Conservation (phyloP, 2,113 vertebrate species). For the Diglossa brunneiventris region DNA sequence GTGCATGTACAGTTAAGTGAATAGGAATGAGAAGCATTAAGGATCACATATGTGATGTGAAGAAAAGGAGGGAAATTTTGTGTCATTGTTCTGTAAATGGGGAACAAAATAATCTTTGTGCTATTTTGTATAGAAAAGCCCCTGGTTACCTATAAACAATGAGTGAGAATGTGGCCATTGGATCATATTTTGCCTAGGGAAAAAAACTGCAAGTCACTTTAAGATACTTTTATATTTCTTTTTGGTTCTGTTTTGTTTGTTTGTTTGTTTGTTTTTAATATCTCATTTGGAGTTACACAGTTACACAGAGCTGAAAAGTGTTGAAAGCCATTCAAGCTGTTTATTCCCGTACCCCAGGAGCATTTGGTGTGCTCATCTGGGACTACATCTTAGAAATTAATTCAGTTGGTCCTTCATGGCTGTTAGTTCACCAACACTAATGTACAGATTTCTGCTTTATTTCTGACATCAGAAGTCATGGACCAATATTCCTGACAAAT, state of each 20-base stretch:
- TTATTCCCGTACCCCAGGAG: not conserved
- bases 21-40: not conserved
- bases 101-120: not conserved
- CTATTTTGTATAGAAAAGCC: not conserved
- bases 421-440: not conserved
- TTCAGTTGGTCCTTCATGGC: not conserved
- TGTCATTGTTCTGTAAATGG: not conserved
- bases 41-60: not conserved
- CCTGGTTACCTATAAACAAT: not conserved
- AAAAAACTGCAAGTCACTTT: not conserved
- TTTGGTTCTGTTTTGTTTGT: not conserved
- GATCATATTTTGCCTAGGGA: not conserved
- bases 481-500: not conserved
- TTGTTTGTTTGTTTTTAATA: not conserved
- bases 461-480: not conserved
- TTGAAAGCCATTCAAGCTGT: not conserved
- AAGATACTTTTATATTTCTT: not conserved
- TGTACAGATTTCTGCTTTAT: not conserved
- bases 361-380: not conserved
- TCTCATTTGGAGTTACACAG: not conserved
- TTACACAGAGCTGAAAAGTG: not conserved
- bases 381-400: not conserved
- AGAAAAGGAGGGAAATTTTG: not conserved
- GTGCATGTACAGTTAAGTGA: not conserved
- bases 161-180: not conserved